Evolutionary conservation across 2,888 invertebrate species (phyloP), one percentile per base, ranked within the genome.

Genomic region (Lamellibrachia columna): DNA sequence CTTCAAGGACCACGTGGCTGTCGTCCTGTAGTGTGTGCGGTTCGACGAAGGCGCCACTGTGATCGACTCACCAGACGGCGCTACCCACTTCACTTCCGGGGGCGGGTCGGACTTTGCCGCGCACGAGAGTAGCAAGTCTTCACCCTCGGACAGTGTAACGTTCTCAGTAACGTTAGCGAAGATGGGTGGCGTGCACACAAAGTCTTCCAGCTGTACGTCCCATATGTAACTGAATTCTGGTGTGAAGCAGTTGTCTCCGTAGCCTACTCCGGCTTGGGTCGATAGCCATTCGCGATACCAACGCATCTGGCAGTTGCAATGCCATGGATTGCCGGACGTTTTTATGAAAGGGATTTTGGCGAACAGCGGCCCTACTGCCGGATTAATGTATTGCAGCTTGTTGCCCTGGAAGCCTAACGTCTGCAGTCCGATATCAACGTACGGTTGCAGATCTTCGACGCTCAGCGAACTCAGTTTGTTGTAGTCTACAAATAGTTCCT

Each of bases 221-320:
- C 90, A 91, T 15, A 94, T 92, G n/a, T 93, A 91, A 0, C 52
- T 53, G 3, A 8, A 22, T 7, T 11, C 9, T 1, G 93, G 93
- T 15, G 93, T 90, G 22, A 53, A 7, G 90, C 94, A 93, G 15
- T 90, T 53, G 28, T 90, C n/a, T 4, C 75, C 92, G 11, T 91
- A 91, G 6, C 90, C 75, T 11, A 52, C 52, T 6, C 28, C 52
- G 8, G 90, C 8, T 22, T 52, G 53, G 90, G 52, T 53, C 52
- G 55, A 52, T 40, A 94, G 55, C 94, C 94, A 94, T 15, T 90
- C 6, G 58, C 92, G 28, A 75, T 92, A 93, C 94, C 94, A 94
- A 11, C 52, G 9, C 93, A 93, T 93, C 93, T 94, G 93, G 90
- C 94, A 94, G 91, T 94, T 94, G 58, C 94, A 94, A 60, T 94